Percentiles rank a stretch among this genome's conserved stretches.
Conservation (phyloP, 2,888 invertebrate genomes). For the Dryobota labecula region DNA sequence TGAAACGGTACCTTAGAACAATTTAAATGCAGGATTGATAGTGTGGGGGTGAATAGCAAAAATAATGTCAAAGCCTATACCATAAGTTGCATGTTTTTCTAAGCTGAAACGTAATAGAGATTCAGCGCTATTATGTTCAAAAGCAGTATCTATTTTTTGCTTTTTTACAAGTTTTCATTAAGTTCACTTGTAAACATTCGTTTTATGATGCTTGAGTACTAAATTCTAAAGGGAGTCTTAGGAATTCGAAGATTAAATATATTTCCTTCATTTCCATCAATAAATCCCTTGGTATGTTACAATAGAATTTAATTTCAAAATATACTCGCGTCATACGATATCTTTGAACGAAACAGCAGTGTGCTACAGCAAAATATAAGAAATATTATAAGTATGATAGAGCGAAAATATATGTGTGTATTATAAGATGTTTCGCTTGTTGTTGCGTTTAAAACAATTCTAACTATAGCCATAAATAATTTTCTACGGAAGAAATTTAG, state of each 20-base stretch:
- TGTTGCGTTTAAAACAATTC: slow-evolving; percentile 13
- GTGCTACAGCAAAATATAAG: neutral
- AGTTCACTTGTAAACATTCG: neutral
- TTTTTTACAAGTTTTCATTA: neutral
- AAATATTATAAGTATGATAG: neutral
- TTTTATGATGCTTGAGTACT: slow-evolving; percentile 8
- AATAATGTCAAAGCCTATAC: neutral
- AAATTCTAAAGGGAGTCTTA: slow-evolving; percentile 16
- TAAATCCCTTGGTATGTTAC: slow-evolving; percentile 29
- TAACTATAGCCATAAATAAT: slow-evolving; percentile 12
- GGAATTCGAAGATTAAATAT: slow-evolving; percentile 15
- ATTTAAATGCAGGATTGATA: neutral
- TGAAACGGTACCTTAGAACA: neutral
- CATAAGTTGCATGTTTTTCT: neutral
- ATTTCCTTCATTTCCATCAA: slow-evolving; percentile 32
- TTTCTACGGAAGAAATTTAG: slow-evolving; percentile 18
- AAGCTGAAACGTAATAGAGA: neutral
- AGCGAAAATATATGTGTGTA: neutral
- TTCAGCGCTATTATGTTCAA: neutral
- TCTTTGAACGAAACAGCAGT: slow-evolving; percentile 21
- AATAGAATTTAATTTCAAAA: slow-evolving; percentile 32
- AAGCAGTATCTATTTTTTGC: neutral
- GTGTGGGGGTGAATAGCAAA: neutral
- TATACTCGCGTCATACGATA: slow-evolving; percentile 26
- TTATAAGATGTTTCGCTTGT: neutral